Evolutionary conservation across 1,140 invertebrate genomes (phyloP).

Genomic region (Andrena cerasifolii): DNA sequence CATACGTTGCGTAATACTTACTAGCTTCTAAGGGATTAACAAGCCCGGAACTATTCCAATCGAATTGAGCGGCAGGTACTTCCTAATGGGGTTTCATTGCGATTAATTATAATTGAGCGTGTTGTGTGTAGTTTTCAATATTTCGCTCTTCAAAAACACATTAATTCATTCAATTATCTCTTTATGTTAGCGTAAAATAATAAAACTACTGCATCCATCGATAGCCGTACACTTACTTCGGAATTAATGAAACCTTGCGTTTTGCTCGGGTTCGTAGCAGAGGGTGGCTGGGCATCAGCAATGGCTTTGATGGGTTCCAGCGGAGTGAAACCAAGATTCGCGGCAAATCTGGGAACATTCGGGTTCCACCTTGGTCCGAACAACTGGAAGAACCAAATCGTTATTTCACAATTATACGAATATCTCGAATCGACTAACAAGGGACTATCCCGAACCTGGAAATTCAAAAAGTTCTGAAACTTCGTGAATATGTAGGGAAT

Average conservation of each 20-base stretch:
- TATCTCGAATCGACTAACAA: too few relatives aligned
- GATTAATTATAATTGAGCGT: conserved; percentile 46
- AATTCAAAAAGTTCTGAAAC: too few relatives aligned
- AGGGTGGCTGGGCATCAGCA: conserved; percentile 62
- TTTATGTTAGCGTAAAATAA: background rate
- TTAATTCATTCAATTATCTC: background rate
- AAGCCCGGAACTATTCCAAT: conserved; percentile 86
- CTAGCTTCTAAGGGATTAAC: conserved; percentile 86
- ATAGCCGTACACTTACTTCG: conserved; percentile 69
- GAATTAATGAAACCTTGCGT: conserved; percentile 60
- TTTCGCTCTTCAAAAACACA: background rate
- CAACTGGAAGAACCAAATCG: conserved; percentile 81
- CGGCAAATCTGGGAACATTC: conserved; percentile 90
- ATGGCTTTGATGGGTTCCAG: conserved; percentile 88
- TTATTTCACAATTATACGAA: conserved; percentile 23
- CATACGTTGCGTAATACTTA: conserved; percentile 79
- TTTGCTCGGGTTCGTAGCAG: conserved; percentile 71
- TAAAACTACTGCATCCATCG: conserved; percentile 17
- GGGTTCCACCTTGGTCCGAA: conserved; percentile 91
- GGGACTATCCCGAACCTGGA: too few relatives aligned
- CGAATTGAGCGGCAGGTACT: conserved; percentile 86
- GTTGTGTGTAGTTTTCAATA: background rate
- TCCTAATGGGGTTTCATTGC: conserved; percentile 72
- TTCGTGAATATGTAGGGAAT: too few relatives aligned
- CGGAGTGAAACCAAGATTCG: conserved; percentile 88